Conservation (phyloP, 2,888 invertebrate genomes). For the Imbricaverruca yamaguchii region DNA sequence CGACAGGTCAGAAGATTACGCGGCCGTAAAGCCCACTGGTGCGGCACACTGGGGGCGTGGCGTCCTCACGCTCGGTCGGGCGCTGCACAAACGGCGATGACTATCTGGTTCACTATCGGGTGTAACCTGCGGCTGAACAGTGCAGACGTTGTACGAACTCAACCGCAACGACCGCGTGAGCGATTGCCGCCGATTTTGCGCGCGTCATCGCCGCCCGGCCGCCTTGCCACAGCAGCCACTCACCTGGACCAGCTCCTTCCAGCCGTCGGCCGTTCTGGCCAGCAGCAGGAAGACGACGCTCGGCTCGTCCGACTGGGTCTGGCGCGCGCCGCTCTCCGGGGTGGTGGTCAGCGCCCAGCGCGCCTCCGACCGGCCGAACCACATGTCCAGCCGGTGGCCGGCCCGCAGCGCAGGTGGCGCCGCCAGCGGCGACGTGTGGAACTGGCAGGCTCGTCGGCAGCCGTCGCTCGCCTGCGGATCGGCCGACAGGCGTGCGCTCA, state of each 20-base stretch:
- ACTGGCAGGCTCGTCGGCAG: neutral
- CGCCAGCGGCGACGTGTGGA: neutral
- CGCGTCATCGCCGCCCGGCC: neutral
- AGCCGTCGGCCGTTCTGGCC: neutral
- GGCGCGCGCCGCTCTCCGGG: neutral
- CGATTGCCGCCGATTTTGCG: too few species aligned
- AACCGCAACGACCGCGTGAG: too few species aligned
- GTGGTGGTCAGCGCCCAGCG: neutral
- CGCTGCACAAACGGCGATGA: too few species aligned
- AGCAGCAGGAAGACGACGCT: neutral
- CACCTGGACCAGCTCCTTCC: slow-evolving; percentile 11
- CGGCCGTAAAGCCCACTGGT: too few species aligned
- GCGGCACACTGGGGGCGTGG: too few species aligned
- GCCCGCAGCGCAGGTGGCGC: neutral
- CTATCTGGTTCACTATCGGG: too few species aligned
- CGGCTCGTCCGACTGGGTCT: neutral
- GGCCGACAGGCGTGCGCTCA: too few species aligned
- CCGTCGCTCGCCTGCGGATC: neutral
- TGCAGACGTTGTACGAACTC: too few species aligned
- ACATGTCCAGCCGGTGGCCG: neutral
- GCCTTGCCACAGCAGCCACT: neutral
- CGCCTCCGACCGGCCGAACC: neutral
- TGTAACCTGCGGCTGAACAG: too few species aligned
- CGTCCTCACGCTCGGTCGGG: too few species aligned
- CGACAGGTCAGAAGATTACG: too few species aligned